Evolutionary conservation across 2,113 vertebrate species (phyloP).

Genomic region (Pao palembangensis): DNA sequence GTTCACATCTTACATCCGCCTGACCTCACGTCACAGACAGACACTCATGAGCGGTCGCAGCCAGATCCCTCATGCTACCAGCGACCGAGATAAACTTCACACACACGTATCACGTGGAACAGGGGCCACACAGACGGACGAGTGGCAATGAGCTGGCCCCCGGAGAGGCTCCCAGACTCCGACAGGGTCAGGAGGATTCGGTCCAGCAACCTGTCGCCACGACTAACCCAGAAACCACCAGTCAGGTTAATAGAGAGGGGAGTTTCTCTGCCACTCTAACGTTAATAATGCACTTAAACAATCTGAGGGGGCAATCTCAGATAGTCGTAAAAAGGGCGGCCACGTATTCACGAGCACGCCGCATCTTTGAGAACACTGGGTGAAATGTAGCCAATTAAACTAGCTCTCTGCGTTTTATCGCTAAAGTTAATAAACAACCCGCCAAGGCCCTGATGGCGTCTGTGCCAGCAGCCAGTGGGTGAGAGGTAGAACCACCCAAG

Average conservation of each 20-base stretch:
- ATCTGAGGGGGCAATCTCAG: no score
- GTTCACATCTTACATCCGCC: no score
- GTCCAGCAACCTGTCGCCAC: constrained; percentile 6
- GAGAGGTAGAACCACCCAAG: no score
- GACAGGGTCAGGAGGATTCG: constrained; percentile 46
- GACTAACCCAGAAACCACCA: no score
- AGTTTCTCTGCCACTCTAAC: no score
- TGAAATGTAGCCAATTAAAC: constrained; percentile 42
- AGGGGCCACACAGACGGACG: constrained; percentile 58
- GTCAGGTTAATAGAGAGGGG: no score
- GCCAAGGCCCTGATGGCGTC: no score
- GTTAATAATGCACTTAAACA: no score
- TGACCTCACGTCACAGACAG: no score
- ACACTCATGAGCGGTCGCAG: no score
- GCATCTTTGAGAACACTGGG: constrained; percentile 35
- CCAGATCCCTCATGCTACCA: constrained; percentile 31
- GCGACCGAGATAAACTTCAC: constrained; percentile 31
- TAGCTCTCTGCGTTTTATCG: neutral
- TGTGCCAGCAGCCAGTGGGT: no score
- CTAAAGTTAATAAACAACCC: neutral
- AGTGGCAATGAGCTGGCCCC: constrained; percentile 4
- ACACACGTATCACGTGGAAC: constrained; percentile 40
- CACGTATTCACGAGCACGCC: constrained; percentile 46
- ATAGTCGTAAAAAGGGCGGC: neutral
- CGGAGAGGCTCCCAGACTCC: constrained; percentile 30